Conservation (phyloP, 2,113 vertebrate genomes). For the Anguilla rostrata region DNA sequence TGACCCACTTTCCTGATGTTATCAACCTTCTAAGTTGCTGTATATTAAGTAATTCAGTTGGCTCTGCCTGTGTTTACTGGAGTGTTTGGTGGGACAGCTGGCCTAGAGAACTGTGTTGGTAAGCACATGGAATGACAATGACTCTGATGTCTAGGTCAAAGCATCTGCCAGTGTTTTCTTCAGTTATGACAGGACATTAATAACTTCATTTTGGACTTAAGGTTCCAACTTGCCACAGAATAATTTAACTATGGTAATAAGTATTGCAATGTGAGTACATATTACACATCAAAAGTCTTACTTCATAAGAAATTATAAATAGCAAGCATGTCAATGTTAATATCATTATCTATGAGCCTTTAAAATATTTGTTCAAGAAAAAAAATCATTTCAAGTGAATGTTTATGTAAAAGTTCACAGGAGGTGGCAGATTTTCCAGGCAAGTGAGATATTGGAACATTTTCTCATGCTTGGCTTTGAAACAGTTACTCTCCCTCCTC, state of each 20-base stretch:
- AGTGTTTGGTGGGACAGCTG: slow-evolving; percentile 49
- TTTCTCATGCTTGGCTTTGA: not conserved
- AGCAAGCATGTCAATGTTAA: not conserved
- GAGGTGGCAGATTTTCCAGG: not conserved
- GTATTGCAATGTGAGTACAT: no score
- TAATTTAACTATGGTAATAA: not conserved
- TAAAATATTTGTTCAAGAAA: not conserved
- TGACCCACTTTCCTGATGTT: slow-evolving; percentile 20
- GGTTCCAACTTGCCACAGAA: not conserved
- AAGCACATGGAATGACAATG: slow-evolving; percentile 58
- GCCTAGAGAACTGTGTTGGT: slow-evolving; percentile 42
- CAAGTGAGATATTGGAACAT: not conserved
- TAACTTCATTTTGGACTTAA: slow-evolving; percentile 39
- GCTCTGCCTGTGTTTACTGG: slow-evolving; percentile 43
- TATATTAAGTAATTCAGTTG: slow-evolving; percentile 24
- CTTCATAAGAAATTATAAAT: not conserved
- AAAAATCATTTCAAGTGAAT: not conserved
- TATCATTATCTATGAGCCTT: not conserved
- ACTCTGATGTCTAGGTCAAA: slow-evolving; percentile 54
- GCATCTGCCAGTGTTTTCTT: slow-evolving; percentile 38
- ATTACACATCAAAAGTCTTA: no score
- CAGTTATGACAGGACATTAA: slow-evolving; percentile 40
- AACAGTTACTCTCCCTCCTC: not conserved
- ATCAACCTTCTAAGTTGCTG: slow-evolving; percentile 47
- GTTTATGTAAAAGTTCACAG: not conserved